Conservation (phyloP, 2,113 vertebrate genomes). For the Clarias batrachus region DNA sequence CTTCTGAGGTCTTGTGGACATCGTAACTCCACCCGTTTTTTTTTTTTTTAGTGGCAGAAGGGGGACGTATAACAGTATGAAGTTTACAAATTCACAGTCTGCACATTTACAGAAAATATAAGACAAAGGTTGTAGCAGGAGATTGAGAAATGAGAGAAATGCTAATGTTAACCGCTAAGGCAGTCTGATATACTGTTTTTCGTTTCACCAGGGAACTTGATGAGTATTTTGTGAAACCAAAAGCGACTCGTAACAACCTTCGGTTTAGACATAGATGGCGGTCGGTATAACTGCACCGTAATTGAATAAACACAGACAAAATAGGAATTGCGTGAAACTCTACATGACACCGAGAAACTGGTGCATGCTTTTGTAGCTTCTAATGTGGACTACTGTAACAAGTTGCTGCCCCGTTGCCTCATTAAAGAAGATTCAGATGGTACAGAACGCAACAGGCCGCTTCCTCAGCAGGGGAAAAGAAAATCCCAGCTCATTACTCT, state of each 20-base stretch:
- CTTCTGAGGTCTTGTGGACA: too few relatives aligned
- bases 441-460: not conserved
- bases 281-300: not conserved
- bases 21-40: too few relatives aligned
- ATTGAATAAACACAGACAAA: not conserved
- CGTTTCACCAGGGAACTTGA: not conserved
- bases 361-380: not conserved
- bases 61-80: too few relatives aligned
- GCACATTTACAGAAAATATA: not conserved
- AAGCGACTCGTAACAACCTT: not conserved
- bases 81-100: not conserved
- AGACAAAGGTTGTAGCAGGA: not conserved
- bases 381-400: not conserved
- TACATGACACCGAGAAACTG: not conserved
- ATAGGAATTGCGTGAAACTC: not conserved
- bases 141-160: not conserved
- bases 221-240: not conserved
- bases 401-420: not conserved
- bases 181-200: not conserved
- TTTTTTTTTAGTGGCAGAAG: too few relatives aligned
- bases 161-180: not conserved
- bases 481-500: not conserved
- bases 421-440: slow-evolving; percentile 2
- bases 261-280: not conserved
- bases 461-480: not conserved